Evolutionary conservation across 2,113 vertebrate species (phyloP).

Genomic region (Daphoenositta chrysoptera): DNA sequence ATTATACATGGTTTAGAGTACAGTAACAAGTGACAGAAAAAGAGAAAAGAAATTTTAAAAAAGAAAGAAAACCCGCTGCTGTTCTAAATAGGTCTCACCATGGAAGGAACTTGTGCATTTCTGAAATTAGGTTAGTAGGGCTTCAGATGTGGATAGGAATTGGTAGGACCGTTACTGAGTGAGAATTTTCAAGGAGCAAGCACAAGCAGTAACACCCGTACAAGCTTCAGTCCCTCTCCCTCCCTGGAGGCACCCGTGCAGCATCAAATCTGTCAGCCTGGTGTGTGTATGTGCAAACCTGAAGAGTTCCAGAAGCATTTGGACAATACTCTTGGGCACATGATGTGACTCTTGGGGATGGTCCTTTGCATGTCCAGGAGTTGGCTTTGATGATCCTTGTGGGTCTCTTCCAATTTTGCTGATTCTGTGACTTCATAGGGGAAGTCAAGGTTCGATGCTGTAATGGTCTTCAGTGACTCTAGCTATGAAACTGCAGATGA

Average conservation of each 20-base stretch:
- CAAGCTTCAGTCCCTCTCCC: neutral
- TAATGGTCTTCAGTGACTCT: neutral
- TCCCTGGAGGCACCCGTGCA: neutral
- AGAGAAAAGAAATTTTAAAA: neutral
- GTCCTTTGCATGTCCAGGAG: neutral
- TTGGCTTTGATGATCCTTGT: neutral
- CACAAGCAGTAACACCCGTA: neutral
- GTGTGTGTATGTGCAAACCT: neutral
- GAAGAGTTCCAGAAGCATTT: neutral
- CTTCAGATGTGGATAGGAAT: neutral
- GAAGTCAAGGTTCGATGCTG: accelerated
- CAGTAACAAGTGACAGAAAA: neutral
- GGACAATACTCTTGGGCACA: too few species aligned
- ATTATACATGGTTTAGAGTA: neutral
- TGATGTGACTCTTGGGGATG: neutral
- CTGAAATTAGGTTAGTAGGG: neutral
- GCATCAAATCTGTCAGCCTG: neutral
- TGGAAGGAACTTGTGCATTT: neutral
- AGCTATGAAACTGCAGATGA: neutral
- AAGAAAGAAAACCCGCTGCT: neutral
- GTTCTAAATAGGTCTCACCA: neutral
- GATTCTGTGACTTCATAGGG: neutral
- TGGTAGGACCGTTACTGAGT: neutral
- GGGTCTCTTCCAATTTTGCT: neutral
- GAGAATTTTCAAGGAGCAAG: neutral